Base-by-base conservation (phyloP, 2,888 invertebrate species). In the Uloborus plumipes region DNA sequence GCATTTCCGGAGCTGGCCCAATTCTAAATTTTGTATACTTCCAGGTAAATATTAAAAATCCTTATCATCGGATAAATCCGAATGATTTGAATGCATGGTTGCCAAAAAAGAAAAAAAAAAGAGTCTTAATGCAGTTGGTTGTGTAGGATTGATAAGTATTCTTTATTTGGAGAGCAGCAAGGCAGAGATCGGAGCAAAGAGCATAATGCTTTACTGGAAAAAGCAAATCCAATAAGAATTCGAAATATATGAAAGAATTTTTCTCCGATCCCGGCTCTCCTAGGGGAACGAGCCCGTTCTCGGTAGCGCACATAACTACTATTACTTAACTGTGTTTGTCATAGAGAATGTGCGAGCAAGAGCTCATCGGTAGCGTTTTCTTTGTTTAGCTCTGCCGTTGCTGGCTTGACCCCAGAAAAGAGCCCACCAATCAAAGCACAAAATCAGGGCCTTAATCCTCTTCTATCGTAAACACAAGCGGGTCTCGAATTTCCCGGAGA, bases 321-420 rank as follows among this genome's bases (percentile, higher is more conserved):
- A 81, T 81, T 81, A 81, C 81, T 81, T 81, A 81, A 81, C 75
- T 71, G 81, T 81, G 71, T 81, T 81, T 81, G 81, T 81, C 81
- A 76, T 81, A 81, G 66, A 18, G 22, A 67, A 69, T 51, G 69
- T 39, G 66, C 70, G 31, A 18, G 78, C 26, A 26, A 26, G 59
- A 70, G 61, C 74, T 80, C 71, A 80, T 80, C 74, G 74, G 73
- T 53, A 67, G 79, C 79, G 55, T 73, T 80, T 80, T 80, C 79
- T 80, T 80, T 80, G 79, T 80, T 80, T 74, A 67, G 79, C 72
- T 78, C 58, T 55, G 39, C 61, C 59, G 55, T 74, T 74, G 71
- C 64, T 69, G 73, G 72, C 82, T 83, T 83, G 77, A 77, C 82
- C 82, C 77, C 66, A 64, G 75, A 70, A 70, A 72, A 66, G 74